These are phyloP conservation scores for Orthosia gracilis DNA, from an alignment of 2,888 invertebrate species.

Conservation along the genomic window DNA sequence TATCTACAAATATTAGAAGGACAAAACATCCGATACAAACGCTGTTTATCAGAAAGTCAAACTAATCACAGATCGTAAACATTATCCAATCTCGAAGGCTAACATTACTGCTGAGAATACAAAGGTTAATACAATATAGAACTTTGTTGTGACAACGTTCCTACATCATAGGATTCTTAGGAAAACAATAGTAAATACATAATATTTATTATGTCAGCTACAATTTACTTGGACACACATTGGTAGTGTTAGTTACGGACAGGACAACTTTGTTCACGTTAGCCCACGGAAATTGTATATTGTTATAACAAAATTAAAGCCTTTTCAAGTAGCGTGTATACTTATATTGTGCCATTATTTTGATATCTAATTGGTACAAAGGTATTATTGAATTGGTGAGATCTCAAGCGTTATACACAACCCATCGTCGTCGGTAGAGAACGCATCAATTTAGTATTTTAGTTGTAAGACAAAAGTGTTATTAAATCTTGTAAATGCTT, in stretches of 20 bases:
- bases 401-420: constrained; percentile 23
- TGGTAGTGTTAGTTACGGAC: not conserved
- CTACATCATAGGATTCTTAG: constrained; percentile 14
- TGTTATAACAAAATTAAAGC: constrained; percentile 29
- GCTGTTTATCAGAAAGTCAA: constrained; percentile 15
- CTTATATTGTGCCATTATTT: constrained; percentile 11
- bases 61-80: constrained; percentile 50
- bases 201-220: constrained; percentile 22
- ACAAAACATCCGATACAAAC: constrained; percentile 6
- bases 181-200: constrained; percentile 27
- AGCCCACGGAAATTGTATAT: too few relatives aligned
- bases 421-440: not conserved
- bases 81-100: constrained; percentile 54
- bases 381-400: constrained; percentile 4
- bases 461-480: not conserved
- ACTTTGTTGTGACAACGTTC: constrained; percentile 38
- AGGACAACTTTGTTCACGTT: constrained; percentile 19
- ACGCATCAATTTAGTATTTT: not conserved
- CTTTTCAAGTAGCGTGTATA: constrained; percentile 4
- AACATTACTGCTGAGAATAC: constrained; percentile 33
- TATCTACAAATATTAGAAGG: constrained; percentile 17
- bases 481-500: constrained; percentile 6
- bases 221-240: constrained; percentile 18
- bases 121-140: constrained; percentile 34
- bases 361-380: constrained; percentile 32